These are phyloP conservation scores for Drosophila navojoa DNA, from an alignment of 1,140 invertebrate species.

Conservation along the genomic window DNA sequence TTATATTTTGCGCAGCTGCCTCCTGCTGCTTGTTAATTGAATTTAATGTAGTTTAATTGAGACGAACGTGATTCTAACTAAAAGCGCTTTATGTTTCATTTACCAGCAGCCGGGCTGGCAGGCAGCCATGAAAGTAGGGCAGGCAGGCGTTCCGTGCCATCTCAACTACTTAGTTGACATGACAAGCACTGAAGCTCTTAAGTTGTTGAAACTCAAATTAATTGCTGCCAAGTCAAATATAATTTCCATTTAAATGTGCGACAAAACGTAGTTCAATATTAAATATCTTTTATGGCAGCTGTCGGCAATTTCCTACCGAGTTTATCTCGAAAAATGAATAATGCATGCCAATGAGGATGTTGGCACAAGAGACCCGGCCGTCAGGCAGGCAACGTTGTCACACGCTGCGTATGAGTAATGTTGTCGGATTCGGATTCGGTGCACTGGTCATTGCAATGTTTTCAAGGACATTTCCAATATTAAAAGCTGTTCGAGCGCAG, in stretches of 20 bases:
- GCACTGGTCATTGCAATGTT: constrained; percentile 58
- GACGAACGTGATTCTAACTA: constrained; percentile 82
- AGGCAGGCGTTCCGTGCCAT: constrained; percentile 15
- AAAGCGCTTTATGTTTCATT: constrained; percentile 82
- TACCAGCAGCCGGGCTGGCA: constrained; percentile 55
- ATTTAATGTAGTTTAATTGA: constrained; percentile 84
- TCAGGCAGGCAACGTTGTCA: constrained; percentile 54
- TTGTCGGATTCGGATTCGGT: not conserved
- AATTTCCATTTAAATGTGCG: constrained; percentile 47
- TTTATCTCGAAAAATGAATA: constrained; percentile 70
- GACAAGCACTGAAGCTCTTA: constrained; percentile 56
- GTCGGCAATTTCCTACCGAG: constrained; percentile 66
- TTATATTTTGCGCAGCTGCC: constrained; percentile 53
- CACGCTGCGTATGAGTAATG: constrained; percentile 77
- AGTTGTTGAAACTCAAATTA: constrained; percentile 74
- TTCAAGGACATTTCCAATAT: constrained; percentile 76
- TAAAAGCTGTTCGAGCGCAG: constrained; percentile 74
- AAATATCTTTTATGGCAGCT: constrained; percentile 63
- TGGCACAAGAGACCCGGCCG: constrained; percentile 5
- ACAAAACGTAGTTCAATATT: constrained; percentile 71
- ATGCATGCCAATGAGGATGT: constrained; percentile 53
- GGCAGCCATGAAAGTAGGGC: not conserved
- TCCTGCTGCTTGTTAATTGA: constrained; percentile 73
- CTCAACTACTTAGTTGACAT: constrained; percentile 42
- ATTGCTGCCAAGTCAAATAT: constrained; percentile 67